Conservation (phyloP, 2,113 vertebrate genomes). For the Caranx ignobilis region DNA sequence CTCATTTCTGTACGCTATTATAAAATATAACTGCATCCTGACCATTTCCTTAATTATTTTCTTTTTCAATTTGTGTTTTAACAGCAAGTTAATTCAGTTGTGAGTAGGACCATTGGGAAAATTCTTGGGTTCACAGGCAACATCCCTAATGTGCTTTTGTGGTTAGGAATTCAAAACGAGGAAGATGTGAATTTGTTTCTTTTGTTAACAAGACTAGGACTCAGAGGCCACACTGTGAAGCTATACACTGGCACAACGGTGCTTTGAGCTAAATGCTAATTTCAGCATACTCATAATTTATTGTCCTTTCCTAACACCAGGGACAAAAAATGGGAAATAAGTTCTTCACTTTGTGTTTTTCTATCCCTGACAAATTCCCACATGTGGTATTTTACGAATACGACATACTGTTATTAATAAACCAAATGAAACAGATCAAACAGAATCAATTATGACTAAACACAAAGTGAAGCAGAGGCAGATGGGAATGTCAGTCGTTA, state of each 20-base stretch:
- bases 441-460: too few species aligned
- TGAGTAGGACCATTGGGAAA: not conserved
- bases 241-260: not conserved
- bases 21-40: not conserved
- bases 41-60: constrained; percentile 12
- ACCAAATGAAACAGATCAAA: too few species aligned
- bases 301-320: not conserved
- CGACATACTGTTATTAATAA: too few species aligned
- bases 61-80: not conserved
- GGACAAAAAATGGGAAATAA: not conserved
- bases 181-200: not conserved
- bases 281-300: not conserved
- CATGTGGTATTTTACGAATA: too few species aligned
- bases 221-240: not conserved
- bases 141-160: not conserved
- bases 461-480: too few species aligned
- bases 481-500: not conserved
- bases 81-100: not conserved
- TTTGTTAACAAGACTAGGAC: not conserved
- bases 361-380: too few species aligned
- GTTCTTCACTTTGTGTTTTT: not conserved
- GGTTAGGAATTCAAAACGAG: not conserved
- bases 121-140: not conserved
- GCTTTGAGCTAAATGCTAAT: not conserved
- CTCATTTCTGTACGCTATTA: constrained; percentile 11